These are phyloP conservation scores for Phymanthus crucifer DNA, from an alignment of 92 coral and sea anemone species.

Conservation along the genomic window DNA sequence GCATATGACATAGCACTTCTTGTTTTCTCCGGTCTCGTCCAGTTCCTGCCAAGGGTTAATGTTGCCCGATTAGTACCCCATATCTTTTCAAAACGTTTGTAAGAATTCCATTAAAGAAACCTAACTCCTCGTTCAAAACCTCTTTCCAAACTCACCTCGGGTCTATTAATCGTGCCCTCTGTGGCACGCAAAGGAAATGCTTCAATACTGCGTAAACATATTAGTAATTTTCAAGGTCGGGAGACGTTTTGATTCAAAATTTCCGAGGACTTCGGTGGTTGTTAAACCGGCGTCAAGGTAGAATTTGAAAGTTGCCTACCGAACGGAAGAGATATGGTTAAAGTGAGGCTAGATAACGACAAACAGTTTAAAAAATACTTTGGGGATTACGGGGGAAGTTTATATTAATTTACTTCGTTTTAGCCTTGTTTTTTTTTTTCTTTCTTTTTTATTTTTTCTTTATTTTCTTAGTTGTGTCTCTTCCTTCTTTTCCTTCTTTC, in stretches of 20 bases:
- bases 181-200: not conserved
- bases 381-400: not conserved
- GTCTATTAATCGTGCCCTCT: not conserved
- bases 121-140: not conserved
- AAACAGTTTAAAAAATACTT: not conserved
- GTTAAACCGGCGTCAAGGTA: not conserved
- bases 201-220: not conserved
- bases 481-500: not conserved
- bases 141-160: not conserved
- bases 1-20: not conserved
- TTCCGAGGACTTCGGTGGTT: not conserved
- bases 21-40: not conserved
- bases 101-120: slow-evolving; percentile 1
- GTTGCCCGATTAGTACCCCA: not conserved
- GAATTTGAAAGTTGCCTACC: not conserved
- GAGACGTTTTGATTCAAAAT: not conserved
- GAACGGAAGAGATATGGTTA: not conserved
- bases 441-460: not conserved
- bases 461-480: no score
- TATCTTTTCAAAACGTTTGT: not conserved
- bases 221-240: not conserved
- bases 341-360: not conserved
- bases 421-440: no score
- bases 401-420: no score
- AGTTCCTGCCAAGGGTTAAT: slow-evolving; percentile 8